Evolutionary conservation across 2,113 vertebrate species (phyloP), one percentile per base, ranked within the genome.

Genomic region (Nipponia nippon): DNA sequence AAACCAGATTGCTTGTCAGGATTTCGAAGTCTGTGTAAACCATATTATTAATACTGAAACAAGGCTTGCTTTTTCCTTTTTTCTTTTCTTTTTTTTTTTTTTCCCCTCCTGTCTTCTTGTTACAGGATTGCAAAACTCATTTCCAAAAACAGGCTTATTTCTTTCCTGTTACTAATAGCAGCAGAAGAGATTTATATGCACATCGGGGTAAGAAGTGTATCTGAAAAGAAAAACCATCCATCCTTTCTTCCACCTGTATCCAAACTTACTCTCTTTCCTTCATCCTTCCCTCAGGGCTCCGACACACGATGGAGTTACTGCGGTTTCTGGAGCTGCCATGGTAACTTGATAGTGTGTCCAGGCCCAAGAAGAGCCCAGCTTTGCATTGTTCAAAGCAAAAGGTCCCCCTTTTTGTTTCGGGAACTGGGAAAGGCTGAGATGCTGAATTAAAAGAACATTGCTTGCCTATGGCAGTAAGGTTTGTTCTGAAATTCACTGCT

Each of bases 151-250:
- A 44, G 36, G 29, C 63, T 89, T 93, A 18, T 70, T 95, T 73
- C 89, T 94, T 91, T 86, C 71, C 82, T 91, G 78, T 73, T 88
- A 85, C 76, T 96, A 90, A 93, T 86, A 85, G 62, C 78, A 94
- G 93, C 63, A 75, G 59, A 83, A 93, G 38, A 53, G 46, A 97
- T 97, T 95, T 95, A 90, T 80, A 94, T 80, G 46, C 59, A 70
- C 50, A 30, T 0, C 66, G 46, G 56, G 82, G 58, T 56, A 95
- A 88, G 38, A 44, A 85, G 34, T 4, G 1, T 61, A 36, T 76
- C 53, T 73, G 71, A 83, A 87, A 84, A 87, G 52, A 90, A 93
- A 94, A 95, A 81, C 2, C 36, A 91, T 50, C 30, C 52, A 21
- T 92, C 38, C 50, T 73, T 78, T 88, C 29, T 89, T 95, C 50